Evolutionary conservation across 1,140 invertebrate species (phyloP).

Genomic region (Drosophila bocqueti): DNA sequence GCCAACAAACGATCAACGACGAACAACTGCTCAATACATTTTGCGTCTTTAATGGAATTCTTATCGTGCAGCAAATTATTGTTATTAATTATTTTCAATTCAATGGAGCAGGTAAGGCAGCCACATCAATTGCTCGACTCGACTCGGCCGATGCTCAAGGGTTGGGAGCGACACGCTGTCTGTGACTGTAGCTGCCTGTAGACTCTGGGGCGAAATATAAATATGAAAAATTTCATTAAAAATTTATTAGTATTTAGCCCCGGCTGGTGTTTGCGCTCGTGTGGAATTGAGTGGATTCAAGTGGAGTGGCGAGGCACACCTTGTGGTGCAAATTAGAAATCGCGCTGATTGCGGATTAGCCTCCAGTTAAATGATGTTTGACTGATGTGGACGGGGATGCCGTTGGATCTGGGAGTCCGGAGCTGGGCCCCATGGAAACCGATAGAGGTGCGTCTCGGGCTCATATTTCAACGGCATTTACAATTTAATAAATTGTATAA

Average conservation of each 20-base stretch:
- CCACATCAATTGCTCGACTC: slow-evolving; percentile 63
- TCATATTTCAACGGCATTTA: slow-evolving; percentile 41
- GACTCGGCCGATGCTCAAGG: slow-evolving; percentile 49
- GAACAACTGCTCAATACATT: slow-evolving; percentile 75
- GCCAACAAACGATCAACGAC: slow-evolving; percentile 30
- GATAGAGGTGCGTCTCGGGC: slow-evolving; percentile 26
- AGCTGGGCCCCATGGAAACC: slow-evolving; percentile 2
- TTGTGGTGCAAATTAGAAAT: slow-evolving; percentile 79
- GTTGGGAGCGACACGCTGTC: slow-evolving; percentile 83
- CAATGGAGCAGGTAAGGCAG: slow-evolving; percentile 40
- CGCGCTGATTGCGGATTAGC: slow-evolving; percentile 79
- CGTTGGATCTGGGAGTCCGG: slow-evolving; percentile 8
- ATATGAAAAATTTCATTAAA: slow-evolving; percentile 72
- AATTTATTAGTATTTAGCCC: slow-evolving; percentile 48
- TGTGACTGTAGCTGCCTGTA: slow-evolving; percentile 57
- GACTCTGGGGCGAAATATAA: slow-evolving; percentile 50
- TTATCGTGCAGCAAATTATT: slow-evolving; percentile 84
- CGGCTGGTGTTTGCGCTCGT: slow-evolving; percentile 38
- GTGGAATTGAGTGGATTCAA: slow-evolving; percentile 50
- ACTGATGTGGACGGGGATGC: slow-evolving; percentile 47
- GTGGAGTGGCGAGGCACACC: slow-evolving; percentile 63
- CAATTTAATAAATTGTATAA: slow-evolving; percentile 36
- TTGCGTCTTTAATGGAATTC: slow-evolving; percentile 83
- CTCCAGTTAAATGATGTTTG: slow-evolving; percentile 67
- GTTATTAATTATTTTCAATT: slow-evolving; percentile 82